Conservation (phyloP, 53 echinoderm and acorn worm genomes). For the Crossaster papposus region DNA sequence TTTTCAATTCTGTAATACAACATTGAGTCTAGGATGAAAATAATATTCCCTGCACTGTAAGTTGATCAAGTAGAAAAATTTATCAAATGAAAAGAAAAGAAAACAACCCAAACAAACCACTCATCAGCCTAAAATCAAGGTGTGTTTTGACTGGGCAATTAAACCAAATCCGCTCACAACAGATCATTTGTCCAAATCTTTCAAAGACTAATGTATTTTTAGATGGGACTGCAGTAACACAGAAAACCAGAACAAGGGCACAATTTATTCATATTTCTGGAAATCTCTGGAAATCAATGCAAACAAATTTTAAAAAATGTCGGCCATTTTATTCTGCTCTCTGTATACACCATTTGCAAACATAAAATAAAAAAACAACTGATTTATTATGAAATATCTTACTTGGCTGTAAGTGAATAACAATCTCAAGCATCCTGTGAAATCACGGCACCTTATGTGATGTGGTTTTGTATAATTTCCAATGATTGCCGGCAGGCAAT, state of each 20-base stretch:
- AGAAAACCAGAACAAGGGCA: background rate
- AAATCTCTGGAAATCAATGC: background rate
- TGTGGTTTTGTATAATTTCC: too few relatives aligned
- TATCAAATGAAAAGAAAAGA: slow-evolving; percentile 4
- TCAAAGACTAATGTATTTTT: background rate
- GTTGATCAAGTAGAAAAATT: slow-evolving; percentile 7
- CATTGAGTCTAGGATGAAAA: slow-evolving; percentile 49
- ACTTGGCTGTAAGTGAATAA: too few relatives aligned
- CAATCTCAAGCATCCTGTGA: too few relatives aligned
- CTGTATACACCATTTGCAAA: too few relatives aligned
- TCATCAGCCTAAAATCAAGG: too few relatives aligned
- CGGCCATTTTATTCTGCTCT: background rate
- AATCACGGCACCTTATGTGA: too few relatives aligned
- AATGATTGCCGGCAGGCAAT: too few relatives aligned
- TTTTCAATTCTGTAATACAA: slow-evolving; percentile 50
- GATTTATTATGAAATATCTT: too few relatives aligned
- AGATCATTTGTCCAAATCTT: too few relatives aligned
- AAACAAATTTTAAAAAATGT: too few relatives aligned
- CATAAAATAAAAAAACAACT: too few relatives aligned
- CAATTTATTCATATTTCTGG: background rate
- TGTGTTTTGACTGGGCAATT: background rate
- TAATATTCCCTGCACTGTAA: slow-evolving; percentile 42
- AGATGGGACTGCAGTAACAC: background rate
- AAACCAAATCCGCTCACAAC: background rate
- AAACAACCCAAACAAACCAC: background rate